A percentile compares a stretch with the other conserved stretches of the same genome.
Conservation (phyloP, 2,888 invertebrate species). For the Pemphredon lugubris region DNA sequence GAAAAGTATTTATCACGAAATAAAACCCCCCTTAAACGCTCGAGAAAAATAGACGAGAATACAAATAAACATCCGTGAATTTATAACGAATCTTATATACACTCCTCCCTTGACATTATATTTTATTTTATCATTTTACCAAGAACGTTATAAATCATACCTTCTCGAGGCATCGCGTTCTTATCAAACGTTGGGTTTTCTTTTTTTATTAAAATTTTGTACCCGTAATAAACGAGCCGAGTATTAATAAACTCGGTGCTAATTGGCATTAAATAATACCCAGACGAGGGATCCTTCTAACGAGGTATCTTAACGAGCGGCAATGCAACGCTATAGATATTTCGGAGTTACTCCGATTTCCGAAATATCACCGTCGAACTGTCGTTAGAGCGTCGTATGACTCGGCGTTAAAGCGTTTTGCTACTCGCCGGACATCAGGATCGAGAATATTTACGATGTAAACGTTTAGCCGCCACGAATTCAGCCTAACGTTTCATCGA, state of each 20-base stretch:
- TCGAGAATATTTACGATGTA: background rate
- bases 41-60: too few species aligned
- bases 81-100: too few species aligned
- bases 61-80: too few species aligned
- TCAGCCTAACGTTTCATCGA: background rate
- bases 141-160: too few species aligned
- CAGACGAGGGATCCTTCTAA: background rate
- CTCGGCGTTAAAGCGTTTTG: constrained; percentile 1
- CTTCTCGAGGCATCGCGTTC: too few species aligned
- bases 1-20: constrained; percentile 8
- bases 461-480: background rate
- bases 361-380: constrained; percentile 5
- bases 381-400: constrained; percentile 19
- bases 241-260: constrained; percentile 5
- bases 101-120: too few species aligned
- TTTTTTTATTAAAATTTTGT: too few species aligned
- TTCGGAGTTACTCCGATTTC: too few species aligned
- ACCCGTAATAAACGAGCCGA: too few species aligned
- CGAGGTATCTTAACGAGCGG: constrained; percentile 40
- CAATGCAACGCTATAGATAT: constrained; percentile 18
- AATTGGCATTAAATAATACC: constrained; percentile 33
- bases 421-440: constrained; percentile 2
- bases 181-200: too few species aligned
- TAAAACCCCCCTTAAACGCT: too few species aligned
- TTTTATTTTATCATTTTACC: too few species aligned